Percentiles rank a stretch among this genome's conserved stretches.
These are phyloP conservation scores for Margaritifera margaritifera DNA, from an alignment of 2,888 invertebrate genomes.

Conservation along the genomic window DNA sequence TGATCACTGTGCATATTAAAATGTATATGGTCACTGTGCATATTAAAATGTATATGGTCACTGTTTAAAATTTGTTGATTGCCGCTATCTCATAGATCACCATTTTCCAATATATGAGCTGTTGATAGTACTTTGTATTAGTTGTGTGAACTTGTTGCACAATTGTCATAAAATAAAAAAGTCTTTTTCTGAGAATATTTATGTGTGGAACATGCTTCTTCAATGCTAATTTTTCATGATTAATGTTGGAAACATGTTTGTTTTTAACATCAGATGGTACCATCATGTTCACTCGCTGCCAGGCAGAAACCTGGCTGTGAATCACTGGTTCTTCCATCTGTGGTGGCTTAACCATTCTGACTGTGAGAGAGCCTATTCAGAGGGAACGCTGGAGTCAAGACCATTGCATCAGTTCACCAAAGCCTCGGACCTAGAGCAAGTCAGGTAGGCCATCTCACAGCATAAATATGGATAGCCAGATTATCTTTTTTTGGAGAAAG, in stretches of 20 bases:
- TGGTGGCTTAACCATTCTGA: constrained; percentile 51
- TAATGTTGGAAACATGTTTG: neutral
- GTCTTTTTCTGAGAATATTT: neutral
- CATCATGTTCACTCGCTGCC: constrained; percentile 53
- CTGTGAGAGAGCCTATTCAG: constrained; percentile 29
- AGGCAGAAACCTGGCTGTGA: constrained; percentile 58
- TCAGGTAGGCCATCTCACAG: constrained; percentile 29
- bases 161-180: too few relatives aligned
- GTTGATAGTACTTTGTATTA: too few relatives aligned
- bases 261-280: constrained; percentile 46
- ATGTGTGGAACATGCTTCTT: neutral
- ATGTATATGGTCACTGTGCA: too few relatives aligned
- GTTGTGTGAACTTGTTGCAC: too few relatives aligned
- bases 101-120: too few relatives aligned
- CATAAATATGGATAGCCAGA: constrained; percentile 31
- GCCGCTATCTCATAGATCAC: too few relatives aligned
- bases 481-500: too few relatives aligned
- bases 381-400: constrained; percentile 12
- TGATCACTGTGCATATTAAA: too few relatives aligned
- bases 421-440: constrained; percentile 32
- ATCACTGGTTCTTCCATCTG: constrained; percentile 58
- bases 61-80: too few relatives aligned
- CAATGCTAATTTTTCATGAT: neutral
- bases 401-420: constrained; percentile 26
- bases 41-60: too few relatives aligned